These are phyloP conservation scores for Gorsachius goisagi DNA, from an alignment of 2,113 vertebrate genomes.

Conservation along the genomic window DNA sequence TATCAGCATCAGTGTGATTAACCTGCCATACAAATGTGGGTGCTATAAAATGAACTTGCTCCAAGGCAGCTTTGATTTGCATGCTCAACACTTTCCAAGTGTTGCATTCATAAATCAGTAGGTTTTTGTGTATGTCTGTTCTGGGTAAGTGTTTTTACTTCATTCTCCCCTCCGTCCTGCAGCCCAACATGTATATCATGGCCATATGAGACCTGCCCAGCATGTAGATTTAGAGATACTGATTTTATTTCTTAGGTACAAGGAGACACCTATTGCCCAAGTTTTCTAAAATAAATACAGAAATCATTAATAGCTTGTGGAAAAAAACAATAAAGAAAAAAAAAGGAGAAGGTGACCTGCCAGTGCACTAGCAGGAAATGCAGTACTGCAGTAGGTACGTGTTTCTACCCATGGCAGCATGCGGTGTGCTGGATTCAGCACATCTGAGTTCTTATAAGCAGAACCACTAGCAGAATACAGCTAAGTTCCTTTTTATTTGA, in stretches of 20 bases:
- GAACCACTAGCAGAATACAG: not conserved
- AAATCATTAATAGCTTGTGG: not conserved
- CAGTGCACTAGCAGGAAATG: not conserved
- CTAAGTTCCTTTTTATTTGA: not conserved
- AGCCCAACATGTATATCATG: not conserved
- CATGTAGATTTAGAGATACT: not conserved
- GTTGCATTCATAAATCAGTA: slow-evolving; percentile 61
- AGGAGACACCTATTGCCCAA: not conserved
- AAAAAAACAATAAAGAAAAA: not conserved
- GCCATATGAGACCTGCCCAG: not conserved
- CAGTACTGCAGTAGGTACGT: not conserved
- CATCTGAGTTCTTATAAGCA: not conserved
- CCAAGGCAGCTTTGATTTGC: slow-evolving; percentile 60
- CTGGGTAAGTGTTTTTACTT: slow-evolving; percentile 6
- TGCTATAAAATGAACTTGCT: slow-evolving; percentile 54
- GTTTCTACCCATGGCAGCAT: not conserved
- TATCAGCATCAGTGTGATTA: slow-evolving; percentile 48
- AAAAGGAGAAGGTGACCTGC: not conserved
- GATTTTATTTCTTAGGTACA: not conserved
- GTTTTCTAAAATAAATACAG: not conserved
- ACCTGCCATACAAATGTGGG: slow-evolving; percentile 42
- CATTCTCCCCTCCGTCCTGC: not conserved
- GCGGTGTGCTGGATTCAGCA: not conserved
- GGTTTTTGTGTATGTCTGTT: not conserved
- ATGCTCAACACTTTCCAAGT: slow-evolving; percentile 54